Percentiles rank a stretch among this genome's conserved stretches.
phyloP scores from a whole-genome alignment of 2,797 vertebrate species.

The Molossus alvarezi region DNA sequence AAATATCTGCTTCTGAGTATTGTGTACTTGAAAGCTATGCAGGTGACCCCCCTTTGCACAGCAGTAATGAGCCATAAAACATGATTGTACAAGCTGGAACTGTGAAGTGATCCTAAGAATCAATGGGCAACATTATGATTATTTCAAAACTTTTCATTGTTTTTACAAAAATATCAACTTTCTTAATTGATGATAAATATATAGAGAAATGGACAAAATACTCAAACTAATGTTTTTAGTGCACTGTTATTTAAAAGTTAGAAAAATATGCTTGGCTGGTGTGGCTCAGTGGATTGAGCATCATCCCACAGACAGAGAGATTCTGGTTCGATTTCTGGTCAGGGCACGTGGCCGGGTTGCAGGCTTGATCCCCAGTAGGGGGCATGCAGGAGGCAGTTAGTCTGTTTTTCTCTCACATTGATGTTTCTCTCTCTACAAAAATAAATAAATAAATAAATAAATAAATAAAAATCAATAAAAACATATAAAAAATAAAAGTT shows the following conservation, averaged over 20 bases:
- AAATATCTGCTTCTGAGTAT: constrained; percentile 69
- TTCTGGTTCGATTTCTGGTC: no score
- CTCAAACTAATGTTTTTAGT: background rate
- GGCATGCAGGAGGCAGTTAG: no score
- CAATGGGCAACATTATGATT: background rate
- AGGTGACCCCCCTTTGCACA: background rate
- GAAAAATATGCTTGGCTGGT: background rate
- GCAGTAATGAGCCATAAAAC: background rate
- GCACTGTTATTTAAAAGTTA: background rate
- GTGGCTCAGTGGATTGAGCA: no score
- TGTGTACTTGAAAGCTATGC: constrained; percentile 24
- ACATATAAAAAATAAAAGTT: background rate
- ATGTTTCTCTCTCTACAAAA: no score
- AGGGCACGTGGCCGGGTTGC: no score
- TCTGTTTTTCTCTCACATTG: no score
- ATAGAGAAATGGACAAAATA: background rate
- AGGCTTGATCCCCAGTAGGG: no score
- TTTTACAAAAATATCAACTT: background rate
- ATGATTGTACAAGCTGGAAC: background rate
- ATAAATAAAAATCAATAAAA: no score
- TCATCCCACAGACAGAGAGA: no score
- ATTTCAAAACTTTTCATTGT: background rate
- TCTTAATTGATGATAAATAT: background rate
- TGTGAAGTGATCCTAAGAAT: background rate
- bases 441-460: no score